Conservation (phyloP, 2,888 invertebrate species). For the Dasysyrphus tricinctus region DNA sequence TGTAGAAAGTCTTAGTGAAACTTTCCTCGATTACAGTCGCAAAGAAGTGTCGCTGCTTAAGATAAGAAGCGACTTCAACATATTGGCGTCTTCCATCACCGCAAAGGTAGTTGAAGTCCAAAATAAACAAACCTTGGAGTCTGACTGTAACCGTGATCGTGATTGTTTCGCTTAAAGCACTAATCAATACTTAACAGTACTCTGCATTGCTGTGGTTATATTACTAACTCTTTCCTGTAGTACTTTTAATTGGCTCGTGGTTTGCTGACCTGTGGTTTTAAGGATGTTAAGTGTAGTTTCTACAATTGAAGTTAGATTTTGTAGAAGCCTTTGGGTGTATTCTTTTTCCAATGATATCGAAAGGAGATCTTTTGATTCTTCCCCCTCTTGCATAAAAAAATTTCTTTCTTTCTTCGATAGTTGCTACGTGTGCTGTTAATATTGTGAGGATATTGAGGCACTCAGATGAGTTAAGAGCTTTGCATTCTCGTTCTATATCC, state of each 20-base stretch:
- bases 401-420: neutral
- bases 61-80: too few relatives aligned
- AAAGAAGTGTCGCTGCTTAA: too few relatives aligned
- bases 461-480: neutral
- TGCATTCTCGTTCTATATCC: neutral
- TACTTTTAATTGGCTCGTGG: constrained; percentile 2
- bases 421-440: neutral
- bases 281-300: constrained; percentile 14
- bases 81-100: too few relatives aligned
- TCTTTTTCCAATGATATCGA: neutral
- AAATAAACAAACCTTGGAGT: too few relatives aligned
- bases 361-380: constrained; percentile 11
- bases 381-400: constrained; percentile 8
- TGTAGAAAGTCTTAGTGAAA: too few relatives aligned
- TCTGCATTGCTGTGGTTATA: neutral
- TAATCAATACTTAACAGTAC: too few relatives aligned
- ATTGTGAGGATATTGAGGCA: neutral
- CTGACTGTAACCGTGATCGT: too few relatives aligned
- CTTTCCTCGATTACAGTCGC: too few relatives aligned
- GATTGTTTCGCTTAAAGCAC: too few relatives aligned
- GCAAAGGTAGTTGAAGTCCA: too few relatives aligned
- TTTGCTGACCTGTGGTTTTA: neutral
- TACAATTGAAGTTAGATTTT: constrained; percentile 6
- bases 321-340: neutral
- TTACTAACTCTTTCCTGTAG: neutral